Percentiles rank a stretch among this genome's conserved stretches.
Conservation (phyloP, 2,113 vertebrate genomes). For the Zootoca vivipara region DNA sequence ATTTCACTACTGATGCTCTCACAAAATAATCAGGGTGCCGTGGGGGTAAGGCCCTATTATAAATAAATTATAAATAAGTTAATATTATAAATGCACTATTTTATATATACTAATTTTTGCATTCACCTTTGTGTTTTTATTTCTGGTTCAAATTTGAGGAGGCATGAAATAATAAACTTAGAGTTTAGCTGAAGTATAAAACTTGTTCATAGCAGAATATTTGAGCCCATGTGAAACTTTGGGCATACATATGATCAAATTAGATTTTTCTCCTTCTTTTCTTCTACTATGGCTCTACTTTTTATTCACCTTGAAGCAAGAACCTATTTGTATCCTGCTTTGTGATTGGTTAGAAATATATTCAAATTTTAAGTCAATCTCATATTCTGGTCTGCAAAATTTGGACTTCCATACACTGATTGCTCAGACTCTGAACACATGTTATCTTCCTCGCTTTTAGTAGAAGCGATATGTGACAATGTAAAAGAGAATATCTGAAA, state of each 20-base stretch:
- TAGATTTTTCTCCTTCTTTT: not conserved
- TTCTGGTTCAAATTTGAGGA: not conserved
- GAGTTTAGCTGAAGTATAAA: not conserved
- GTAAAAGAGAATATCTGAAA: not conserved
- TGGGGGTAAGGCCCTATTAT: not conserved
- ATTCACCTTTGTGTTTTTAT: not conserved
- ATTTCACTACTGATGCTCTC: not conserved
- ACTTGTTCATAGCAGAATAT: not conserved
- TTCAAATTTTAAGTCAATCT: not conserved
- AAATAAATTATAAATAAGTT: not conserved
- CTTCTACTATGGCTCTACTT: not conserved
- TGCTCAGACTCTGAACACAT: not conserved
- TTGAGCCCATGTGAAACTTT: not conserved
- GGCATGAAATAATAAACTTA: not conserved
- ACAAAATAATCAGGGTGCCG: not conserved
- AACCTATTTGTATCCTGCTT: not conserved
- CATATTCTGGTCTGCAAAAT: not conserved
- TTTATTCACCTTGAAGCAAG: not conserved
- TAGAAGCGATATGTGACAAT: slow-evolving; percentile 17
- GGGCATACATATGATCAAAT: not conserved
- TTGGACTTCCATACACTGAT: not conserved
- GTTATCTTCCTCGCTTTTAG: not conserved
- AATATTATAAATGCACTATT: not conserved
- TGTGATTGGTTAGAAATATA: not conserved
- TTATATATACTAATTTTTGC: not conserved